Base-by-base conservation (phyloP, 2,113 vertebrate genomes). In the Perognathus longimembris region DNA sequence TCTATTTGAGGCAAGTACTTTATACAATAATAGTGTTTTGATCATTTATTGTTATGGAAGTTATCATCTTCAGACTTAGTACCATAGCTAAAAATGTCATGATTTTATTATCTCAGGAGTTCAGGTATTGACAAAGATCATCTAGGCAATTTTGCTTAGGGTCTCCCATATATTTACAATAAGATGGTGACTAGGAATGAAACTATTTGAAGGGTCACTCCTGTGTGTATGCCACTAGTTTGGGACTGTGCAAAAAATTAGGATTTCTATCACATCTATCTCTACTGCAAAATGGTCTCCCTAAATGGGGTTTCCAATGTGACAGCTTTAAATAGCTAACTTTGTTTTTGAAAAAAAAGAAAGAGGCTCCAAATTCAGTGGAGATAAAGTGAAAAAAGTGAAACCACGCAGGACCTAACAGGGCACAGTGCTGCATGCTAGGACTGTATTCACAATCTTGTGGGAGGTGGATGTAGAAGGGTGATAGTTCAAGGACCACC, bases 1-100 rank as follows among this genome's bases (percentile, higher is more conserved):
- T 70, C 21, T 93, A 75, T 24, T 17, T 42, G n/a, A 95, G 32
- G 50, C 18, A 95, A 85, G 18, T 69, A 69, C 63, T 90, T 92
- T 92, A 73, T 80, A 80, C 20, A 69, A 73, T 77, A 91, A 71
- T 84, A 90, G 7, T 92, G 70, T 78, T 82, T 32, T 75, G 75
- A 54, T 78, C 88, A 63, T 76, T 57, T 89, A 63, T 40, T 36
- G n/a, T 24, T 95, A 2, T 91, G 69, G 73, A 95, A 94, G 36
- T 71, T 84, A 83, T 61, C 36, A 76, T 38, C 40, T 30, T 92
- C 34, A 89, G 85, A 85, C 24, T 86, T 63, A 93, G 61, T 54
- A 92, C 12, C 22, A 40, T 71, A 32, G 76, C 38, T 93, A 90
- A 92, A 95, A 79, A 85, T 40, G 66, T 59, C 69, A 30, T 54